Percentiles rank a stretch among this genome's conserved stretches.
Evolutionary conservation across 2,113 vertebrate species (phyloP).

Genomic region (Parus major): DNA sequence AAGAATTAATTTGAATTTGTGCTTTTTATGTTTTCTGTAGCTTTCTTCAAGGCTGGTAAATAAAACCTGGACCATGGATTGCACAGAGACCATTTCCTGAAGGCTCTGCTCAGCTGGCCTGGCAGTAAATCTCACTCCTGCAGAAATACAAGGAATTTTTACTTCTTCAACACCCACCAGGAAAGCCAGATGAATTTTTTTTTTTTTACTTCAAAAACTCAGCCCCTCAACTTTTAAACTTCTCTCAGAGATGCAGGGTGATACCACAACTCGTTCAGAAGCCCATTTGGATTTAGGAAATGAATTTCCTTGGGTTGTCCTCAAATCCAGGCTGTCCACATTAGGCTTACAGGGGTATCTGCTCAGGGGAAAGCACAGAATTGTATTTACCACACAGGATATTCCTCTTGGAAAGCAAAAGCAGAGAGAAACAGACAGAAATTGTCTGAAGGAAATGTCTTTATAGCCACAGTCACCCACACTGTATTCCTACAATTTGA

Average conservation of each 20-base stretch:
- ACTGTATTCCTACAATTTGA: neutral
- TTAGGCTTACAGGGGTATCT: neutral
- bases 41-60: neutral
- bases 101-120: neutral
- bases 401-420: neutral
- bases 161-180: neutral
- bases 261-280: neutral
- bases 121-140: neutral
- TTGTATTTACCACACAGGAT: neutral
- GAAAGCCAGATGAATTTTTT: neutral
- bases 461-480: neutral
- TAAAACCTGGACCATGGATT: neutral
- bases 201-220: neutral
- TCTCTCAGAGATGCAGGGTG: neutral
- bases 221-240: neutral
- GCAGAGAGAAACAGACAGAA: neutral
- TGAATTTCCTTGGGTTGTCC: neutral
- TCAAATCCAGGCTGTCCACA: slow-evolving; percentile 24
- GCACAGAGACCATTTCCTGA: neutral
- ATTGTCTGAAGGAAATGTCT: neutral
- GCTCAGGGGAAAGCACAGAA: neutral
- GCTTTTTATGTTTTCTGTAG: neutral
- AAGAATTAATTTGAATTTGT: neutral
- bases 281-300: slow-evolving; percentile 48
- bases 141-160: neutral